These are phyloP conservation scores for Eleginops maclovinus DNA, from an alignment of 2,113 vertebrate species.

Conservation along the genomic window DNA sequence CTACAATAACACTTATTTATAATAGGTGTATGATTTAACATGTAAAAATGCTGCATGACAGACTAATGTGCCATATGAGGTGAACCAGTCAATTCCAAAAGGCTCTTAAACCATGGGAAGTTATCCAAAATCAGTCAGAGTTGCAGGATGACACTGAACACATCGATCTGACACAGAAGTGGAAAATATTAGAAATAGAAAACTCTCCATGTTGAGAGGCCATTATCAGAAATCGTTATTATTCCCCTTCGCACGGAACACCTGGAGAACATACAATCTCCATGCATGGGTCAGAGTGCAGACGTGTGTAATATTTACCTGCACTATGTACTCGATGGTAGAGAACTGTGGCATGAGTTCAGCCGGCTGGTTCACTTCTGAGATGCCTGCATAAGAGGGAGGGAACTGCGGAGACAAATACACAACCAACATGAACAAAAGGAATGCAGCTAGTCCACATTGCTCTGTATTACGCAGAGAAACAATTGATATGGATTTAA, in stretches of 20 bases:
- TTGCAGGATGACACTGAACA: background rate
- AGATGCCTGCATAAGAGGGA: conserved; percentile 94
- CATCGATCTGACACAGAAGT: background rate
- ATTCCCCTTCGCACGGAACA: conserved; percentile 33
- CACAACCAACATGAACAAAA: conserved; percentile 17
- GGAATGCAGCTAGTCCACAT: conserved; percentile 24
- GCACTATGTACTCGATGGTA: conserved; percentile 96
- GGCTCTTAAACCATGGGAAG: too few species aligned
- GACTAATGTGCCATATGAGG: background rate
- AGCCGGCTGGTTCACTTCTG: conserved; percentile 95
- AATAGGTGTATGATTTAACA: background rate
- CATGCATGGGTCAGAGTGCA: conserved; percentile 37
- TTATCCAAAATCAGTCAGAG: too few species aligned
- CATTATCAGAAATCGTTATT: background rate
- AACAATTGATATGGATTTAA: background rate
- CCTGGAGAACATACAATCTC: conserved; percentile 25
- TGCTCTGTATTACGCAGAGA: background rate
- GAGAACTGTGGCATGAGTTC: conserved; percentile 98
- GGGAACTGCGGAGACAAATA: conserved; percentile 88
- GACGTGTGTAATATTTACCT: conserved; percentile 85
- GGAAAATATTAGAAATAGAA: background rate
- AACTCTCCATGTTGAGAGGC: background rate
- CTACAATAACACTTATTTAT: background rate
- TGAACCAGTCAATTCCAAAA: too few species aligned
- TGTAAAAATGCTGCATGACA: background rate